Evolutionary conservation across 2,797 vertebrate genomes (phyloP).

Genomic region (Silurus aristotelis): DNA sequence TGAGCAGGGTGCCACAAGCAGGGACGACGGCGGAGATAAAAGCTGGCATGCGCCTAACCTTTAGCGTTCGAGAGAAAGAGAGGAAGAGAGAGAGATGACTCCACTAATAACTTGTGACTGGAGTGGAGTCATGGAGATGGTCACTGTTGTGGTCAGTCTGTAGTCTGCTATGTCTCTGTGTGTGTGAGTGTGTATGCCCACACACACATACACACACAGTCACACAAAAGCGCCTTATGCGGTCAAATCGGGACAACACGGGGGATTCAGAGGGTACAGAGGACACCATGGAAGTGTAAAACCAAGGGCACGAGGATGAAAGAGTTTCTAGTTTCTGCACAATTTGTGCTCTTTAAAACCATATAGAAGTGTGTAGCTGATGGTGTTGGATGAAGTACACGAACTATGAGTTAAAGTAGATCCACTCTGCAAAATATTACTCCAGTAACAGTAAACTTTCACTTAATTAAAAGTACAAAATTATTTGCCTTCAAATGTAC

Average conservation of each 20-base stretch:
- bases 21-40: conserved; percentile 48
- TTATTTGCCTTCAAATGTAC: too few species aligned
- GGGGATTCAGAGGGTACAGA: neutral
- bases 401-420: too few species aligned
- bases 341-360: too few species aligned
- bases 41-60: conserved; percentile 53
- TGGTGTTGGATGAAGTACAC: too few species aligned
- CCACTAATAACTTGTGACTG: conserved; percentile 54
- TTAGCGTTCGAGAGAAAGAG: conserved; percentile 33
- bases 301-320: neutral
- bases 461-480: too few species aligned
- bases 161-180: conserved; percentile 29
- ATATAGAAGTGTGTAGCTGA: too few species aligned
- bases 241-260: neutral
- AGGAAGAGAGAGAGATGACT: conserved; percentile 40
- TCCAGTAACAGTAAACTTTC: too few species aligned
- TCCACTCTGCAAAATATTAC: too few species aligned
- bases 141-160: conserved; percentile 33
- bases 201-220: conserved; percentile 44
- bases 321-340: neutral
- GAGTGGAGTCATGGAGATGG: conserved; percentile 38
- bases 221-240: conserved; percentile 50
- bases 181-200: conserved; percentile 1
- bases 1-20: conserved; percentile 56
- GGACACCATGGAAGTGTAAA: neutral